Base-by-base conservation (phyloP, 2,888 invertebrate genomes). In the Aspidiotus rigidus region DNA sequence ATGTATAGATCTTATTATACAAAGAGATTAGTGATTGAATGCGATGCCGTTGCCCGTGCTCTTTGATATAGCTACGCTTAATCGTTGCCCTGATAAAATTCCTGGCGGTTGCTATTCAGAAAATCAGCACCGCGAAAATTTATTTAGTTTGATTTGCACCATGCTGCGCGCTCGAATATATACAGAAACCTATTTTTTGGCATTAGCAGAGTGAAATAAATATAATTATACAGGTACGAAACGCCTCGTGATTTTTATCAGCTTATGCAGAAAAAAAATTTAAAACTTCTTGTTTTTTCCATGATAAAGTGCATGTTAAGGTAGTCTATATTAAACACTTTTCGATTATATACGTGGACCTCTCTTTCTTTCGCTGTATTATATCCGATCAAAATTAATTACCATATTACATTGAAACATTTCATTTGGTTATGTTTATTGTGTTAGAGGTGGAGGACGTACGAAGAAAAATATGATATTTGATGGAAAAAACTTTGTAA, bases 121-220 rank as follows among this genome's bases (percentile, higher is more conserved):
- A 59, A 59, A 59, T 59, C 59, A 59, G 39, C 28, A 59, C 59
- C 17, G 28, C 28, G n/a, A 39, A 59, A 59, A 59, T 59, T 59
- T 59, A 59, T 66, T 66, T 60, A 44, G 59, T 44, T 67, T 67
- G 59, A 67, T 67, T 67, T 60, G 67, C 60, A 60, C 60, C 67
- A 57, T 49, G 67, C 60, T 60, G 67, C 16, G 67, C 41, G 28
- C 28, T 28, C n/a, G 60, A 59, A 59, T 5, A 59, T 5, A 59
- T 59, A 59, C 59, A 17, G 28, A 59, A 59, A 59, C 59, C 7
- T 59, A 59, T 59, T 28, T 59, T 16, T 28, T 59, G 59, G 59
- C 59, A 59, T 59, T 59, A 28, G 28, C 28, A 28, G 28, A 28
- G 28, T 5, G 28, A 28, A 28, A 28, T 59, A 59, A 59, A 59